phyloP scores from a whole-genome alignment of 2,888 invertebrate species.

The Cheilosia variabilis region DNA sequence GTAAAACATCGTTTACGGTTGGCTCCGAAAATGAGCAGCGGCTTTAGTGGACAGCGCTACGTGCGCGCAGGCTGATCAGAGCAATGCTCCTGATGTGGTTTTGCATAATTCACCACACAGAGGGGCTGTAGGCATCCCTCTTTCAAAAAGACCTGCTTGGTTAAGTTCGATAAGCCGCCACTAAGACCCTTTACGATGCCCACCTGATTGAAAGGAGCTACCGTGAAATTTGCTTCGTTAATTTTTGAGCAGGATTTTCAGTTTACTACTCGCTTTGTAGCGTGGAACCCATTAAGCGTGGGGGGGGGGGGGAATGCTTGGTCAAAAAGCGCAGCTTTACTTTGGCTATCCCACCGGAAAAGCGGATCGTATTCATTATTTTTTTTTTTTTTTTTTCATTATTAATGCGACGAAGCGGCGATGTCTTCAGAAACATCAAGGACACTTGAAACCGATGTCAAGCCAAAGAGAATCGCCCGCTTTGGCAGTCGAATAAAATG shows the following conservation, averaged over 20 bases:
- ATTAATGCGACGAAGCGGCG: constrained; percentile 6
- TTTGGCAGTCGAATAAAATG: constrained; percentile 5
- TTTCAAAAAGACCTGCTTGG: neutral
- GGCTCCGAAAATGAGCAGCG: constrained; percentile 63
- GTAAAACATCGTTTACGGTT: constrained; percentile 46
- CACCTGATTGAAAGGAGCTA: neutral
- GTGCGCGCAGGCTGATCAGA: constrained; percentile 28
- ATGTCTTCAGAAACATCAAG: neutral
- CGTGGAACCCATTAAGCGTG: no score
- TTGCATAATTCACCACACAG: constrained; percentile 30
- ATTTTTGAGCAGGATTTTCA: constrained; percentile 1
- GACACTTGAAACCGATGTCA: constrained; percentile 7
- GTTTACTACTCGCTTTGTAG: constrained; percentile 8
- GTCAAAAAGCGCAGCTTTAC: constrained; percentile 1
- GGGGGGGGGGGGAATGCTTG: neutral
- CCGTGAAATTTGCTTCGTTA: constrained; percentile 1
- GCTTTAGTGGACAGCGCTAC: constrained; percentile 6
- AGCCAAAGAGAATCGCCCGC: neutral
- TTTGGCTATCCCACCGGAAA: neutral
- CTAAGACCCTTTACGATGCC: neutral
- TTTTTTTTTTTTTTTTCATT: no score
- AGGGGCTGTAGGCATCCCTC: no score
- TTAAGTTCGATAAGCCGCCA: neutral
- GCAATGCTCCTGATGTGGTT: constrained; percentile 46
- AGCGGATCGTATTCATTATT: constrained; percentile 8